Base-by-base conservation (phyloP, 2,797 vertebrate species). In the Arnoldichthys spilopterus region DNA sequence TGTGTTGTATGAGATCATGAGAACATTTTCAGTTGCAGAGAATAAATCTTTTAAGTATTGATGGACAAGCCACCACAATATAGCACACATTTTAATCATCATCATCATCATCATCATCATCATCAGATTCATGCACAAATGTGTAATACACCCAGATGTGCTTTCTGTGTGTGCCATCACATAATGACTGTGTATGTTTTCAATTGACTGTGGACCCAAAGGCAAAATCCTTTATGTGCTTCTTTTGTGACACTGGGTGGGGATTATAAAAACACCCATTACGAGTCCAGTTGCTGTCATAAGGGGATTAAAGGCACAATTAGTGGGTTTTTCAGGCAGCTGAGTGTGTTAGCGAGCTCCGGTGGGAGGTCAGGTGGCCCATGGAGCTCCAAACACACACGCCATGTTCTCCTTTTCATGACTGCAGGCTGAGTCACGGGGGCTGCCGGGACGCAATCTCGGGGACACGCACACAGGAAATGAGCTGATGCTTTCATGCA, bases 291-390 rank as follows among this genome's bases (percentile, higher is more conserved):
- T 88, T 85, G 88, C 90, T 89, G 87, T 91, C 89, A 86, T 79
- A 16, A 71, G 79, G 85, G 78, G 88, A 87, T 89, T 88, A 85
- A 87, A 90, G 88, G 89, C 88, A 86, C 88, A 91, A 91, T 91
- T 86, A 87, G 80, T 79, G 68, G 66, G 49, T 72, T 82, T 71
- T 81, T 53, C 74, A 86, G 54, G 76, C 84, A 87, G 87, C 84
- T 88, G 83, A 72, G 63, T 72, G 54, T 75, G 76, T 83, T 87
- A 86, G 81, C 82, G 61, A 79, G 86, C 85, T 89, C 78, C 83
- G 84, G 83, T 86, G 88, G 86, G 90, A 86, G 83, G 86, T 94
- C 92, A 93, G 91, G 91, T 93, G 92, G 91, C 92, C 88, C 84
- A 86, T 85, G 85, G 83, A 89, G 85, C 83, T 87, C 83, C 88